phyloP scores from a whole-genome alignment of 2,113 vertebrate species.

The Pomatorhinus ruficollis region DNA sequence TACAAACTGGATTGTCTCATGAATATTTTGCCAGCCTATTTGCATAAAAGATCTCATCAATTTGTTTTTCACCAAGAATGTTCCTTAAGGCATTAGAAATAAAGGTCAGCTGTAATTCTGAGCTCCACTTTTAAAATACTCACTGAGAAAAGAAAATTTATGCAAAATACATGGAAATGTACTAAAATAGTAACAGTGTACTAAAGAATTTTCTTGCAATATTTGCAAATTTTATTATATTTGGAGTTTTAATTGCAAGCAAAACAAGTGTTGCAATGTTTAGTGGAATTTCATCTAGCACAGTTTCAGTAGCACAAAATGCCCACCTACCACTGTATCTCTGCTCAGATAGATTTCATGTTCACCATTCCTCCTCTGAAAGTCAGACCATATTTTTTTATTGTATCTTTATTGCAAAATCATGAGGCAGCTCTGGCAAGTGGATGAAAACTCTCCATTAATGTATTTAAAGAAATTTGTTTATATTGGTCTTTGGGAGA shows the following conservation, averaged over 20 bases:
- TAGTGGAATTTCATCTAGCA: neutral
- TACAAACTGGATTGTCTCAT: neutral
- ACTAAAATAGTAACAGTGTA: neutral
- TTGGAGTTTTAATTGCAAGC: neutral
- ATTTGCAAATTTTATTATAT: neutral
- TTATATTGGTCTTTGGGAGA: neutral
- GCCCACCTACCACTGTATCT: neutral
- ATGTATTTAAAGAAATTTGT: neutral
- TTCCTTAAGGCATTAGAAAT: neutral
- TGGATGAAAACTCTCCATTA: neutral
- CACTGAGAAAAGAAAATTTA: neutral
- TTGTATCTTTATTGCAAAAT: neutral
- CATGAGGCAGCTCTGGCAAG: neutral
- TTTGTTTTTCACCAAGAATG: neutral
- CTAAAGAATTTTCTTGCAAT: neutral
- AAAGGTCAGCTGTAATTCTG: neutral
- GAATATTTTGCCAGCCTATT: neutral
- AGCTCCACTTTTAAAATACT: neutral
- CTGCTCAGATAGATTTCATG: neutral
- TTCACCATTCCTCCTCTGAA: neutral
- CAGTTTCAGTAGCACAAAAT: neutral
- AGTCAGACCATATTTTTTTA: neutral
- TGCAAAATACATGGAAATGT: neutral
- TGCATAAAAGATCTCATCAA: neutral
- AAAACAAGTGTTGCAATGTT: neutral